These are phyloP conservation scores for Hyla sarda DNA, from an alignment of 2,113 vertebrate genomes.

Conservation along the genomic window DNA sequence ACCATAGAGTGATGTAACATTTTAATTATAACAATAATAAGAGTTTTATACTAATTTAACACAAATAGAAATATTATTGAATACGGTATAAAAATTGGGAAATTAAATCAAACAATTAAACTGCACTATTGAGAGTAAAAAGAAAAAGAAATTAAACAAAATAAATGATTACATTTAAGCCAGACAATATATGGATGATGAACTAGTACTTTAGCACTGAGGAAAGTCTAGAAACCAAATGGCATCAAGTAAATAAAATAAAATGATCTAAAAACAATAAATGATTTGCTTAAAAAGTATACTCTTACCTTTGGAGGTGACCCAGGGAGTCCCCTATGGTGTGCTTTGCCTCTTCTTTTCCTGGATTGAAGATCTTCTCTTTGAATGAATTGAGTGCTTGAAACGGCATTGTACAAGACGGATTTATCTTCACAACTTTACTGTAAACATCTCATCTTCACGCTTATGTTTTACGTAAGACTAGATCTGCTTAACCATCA, in stretches of 20 bases:
- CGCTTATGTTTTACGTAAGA: conserved; percentile 60
- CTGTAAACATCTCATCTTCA: conserved; percentile 60
- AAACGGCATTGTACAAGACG: conserved; percentile 83
- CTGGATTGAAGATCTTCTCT: conserved; percentile 86
- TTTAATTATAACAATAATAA: neutral
- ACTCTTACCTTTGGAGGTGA: conserved; percentile 91
- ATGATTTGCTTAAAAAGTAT: neutral
- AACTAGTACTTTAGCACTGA: no score
- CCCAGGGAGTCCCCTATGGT: conserved; percentile 85
- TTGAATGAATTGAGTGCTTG: conserved; percentile 83
- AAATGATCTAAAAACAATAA: neutral
- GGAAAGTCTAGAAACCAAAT: no score
- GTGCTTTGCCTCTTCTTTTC: conserved; percentile 89
- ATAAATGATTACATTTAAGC: neutral
- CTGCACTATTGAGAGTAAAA: neutral
- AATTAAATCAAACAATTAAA: no score
- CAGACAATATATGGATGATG: neutral
- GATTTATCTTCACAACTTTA: conserved; percentile 61
- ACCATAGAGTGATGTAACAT: neutral
- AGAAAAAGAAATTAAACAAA: neutral
- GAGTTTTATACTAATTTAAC: neutral
- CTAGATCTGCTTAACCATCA: neutral
- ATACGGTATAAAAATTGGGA: neutral
- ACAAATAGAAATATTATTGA: neutral
- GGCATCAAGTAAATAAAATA: neutral